Percentiles rank a stretch among this genome's conserved stretches.
Evolutionary conservation across 2,113 vertebrate species (phyloP).

Genomic region (Otolemur garnettii): DNA sequence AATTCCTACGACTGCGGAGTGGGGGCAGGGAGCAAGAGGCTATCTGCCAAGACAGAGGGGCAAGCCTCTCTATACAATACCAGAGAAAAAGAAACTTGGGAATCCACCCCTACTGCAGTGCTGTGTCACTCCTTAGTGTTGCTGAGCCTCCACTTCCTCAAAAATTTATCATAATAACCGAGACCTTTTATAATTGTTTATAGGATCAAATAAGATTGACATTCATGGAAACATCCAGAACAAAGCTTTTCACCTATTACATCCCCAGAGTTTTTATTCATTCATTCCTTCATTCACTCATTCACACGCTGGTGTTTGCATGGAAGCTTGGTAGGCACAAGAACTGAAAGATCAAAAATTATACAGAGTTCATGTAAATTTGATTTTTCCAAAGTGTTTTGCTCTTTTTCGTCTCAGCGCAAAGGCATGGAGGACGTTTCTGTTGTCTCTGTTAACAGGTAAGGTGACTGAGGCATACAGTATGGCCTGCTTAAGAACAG

Average conservation of each 20-base stretch:
- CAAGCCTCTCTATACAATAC: neutral
- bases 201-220: constrained; percentile 23
- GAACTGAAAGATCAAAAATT: constrained; percentile 52
- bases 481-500: neutral
- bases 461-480: neutral
- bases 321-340: neutral
- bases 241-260: neutral
- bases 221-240: neutral
- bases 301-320: constrained; percentile 15
- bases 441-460: neutral
- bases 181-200: neutral
- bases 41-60: neutral
- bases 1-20: neutral
- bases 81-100: neutral
- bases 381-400: constrained; percentile 21
- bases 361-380: constrained; percentile 14
- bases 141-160: neutral
- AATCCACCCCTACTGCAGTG: neutral
- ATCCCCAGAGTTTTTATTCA: constrained; percentile 2
- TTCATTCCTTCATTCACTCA: neutral
- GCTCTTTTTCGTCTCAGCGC: constrained; percentile 1
- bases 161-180: no score
- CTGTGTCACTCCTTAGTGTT: neutral
- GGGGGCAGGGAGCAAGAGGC: neutral
- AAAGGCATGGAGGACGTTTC: neutral